Conservation (phyloP, 2,113 vertebrate species). For the Uria lomvia region DNA sequence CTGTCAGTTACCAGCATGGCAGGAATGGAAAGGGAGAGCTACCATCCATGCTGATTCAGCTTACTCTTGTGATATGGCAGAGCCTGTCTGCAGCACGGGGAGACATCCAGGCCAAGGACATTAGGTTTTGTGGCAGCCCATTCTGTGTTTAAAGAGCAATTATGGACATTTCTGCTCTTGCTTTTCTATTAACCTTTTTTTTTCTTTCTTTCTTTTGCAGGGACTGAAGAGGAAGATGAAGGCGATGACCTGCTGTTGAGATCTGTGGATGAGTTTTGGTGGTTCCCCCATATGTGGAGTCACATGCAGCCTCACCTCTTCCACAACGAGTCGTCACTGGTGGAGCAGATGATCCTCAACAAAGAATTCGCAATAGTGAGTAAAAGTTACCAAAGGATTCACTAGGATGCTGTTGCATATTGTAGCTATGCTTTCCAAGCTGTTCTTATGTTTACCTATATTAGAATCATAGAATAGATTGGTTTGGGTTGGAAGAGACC, state of each 20-base stretch:
- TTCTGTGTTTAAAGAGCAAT: neutral
- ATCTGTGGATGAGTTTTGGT: constrained; percentile 95
- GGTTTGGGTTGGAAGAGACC: neutral
- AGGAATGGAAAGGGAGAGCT: neutral
- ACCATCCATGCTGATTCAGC: no score
- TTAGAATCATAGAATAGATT: neutral
- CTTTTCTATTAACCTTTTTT: neutral
- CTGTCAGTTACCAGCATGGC: neutral
- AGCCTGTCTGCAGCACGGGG: neutral
- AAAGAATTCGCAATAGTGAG: constrained; percentile 89
- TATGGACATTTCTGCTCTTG: neutral
- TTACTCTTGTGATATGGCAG: neutral
- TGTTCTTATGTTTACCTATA: accelerated
- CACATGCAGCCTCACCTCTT: constrained; percentile 99
- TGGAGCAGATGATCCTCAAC: constrained; percentile 98
- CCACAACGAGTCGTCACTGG: constrained; percentile 91
- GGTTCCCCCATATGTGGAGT: constrained; percentile 99
- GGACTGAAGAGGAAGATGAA: constrained; percentile 90
- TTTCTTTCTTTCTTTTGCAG: constrained; percentile 51
- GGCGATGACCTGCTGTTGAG: constrained; percentile 90
- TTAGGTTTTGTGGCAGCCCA: neutral
- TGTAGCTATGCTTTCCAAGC: neutral
- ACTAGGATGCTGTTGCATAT: neutral
- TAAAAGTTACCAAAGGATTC: neutral
- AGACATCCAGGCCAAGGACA: neutral